phyloP scores from a whole-genome alignment of 2,888 invertebrate species.

The Dynastes grantii region DNA sequence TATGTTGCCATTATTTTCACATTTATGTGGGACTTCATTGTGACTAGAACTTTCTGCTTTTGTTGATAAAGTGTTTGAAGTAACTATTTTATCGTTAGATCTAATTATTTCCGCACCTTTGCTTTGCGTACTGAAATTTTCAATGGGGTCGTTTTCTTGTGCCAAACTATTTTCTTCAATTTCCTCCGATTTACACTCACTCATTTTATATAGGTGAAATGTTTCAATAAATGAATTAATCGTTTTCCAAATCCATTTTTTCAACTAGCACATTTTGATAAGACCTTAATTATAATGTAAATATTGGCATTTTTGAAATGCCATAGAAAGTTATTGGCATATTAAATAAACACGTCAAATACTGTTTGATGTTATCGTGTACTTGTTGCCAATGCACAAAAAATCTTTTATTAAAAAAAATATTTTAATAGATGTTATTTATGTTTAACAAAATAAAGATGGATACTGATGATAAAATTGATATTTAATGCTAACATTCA shows the following conservation, averaged over 20 bases:
- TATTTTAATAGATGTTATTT: neutral
- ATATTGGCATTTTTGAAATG: conserved; percentile 34
- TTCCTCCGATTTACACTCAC: conserved; percentile 23
- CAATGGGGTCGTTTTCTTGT: neutral
- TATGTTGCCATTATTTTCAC: conserved; percentile 15
- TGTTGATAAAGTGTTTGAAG: neutral
- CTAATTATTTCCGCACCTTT: neutral
- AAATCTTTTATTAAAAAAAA: neutral
- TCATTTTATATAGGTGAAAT: conserved; percentile 18
- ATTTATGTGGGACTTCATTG: conserved; percentile 14
- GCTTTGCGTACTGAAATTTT: neutral
- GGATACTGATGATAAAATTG: neutral
- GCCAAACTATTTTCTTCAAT: neutral
- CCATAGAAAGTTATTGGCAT: conserved; percentile 14
- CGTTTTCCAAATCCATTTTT: conserved; percentile 33
- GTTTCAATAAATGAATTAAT: conserved; percentile 2
- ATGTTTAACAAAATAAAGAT: no score
- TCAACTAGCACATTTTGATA: conserved; percentile 23
- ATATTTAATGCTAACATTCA: neutral
- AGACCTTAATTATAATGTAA: conserved; percentile 19
- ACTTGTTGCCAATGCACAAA: neutral
- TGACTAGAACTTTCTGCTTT: neutral
- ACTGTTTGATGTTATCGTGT: neutral
- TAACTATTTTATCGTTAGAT: neutral
- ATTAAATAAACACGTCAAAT: conserved; percentile 3